Evolutionary conservation across 2,797 vertebrate species (phyloP), one percentile per base, ranked within the genome.

Genomic region (Enteromius treurensis): DNA sequence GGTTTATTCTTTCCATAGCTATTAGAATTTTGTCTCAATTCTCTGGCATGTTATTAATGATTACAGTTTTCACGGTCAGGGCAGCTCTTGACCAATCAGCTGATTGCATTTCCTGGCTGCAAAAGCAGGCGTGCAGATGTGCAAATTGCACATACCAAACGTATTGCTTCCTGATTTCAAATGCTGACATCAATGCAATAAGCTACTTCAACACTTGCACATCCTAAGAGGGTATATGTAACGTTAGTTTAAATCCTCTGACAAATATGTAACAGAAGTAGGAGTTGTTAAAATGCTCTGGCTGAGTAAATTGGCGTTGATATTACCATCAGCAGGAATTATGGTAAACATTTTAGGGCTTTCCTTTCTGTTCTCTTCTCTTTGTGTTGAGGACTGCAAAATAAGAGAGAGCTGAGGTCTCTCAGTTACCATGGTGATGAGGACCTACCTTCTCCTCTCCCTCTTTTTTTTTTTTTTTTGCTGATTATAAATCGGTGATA

Each of bases 371-470:
- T 53, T 47, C 49, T 79, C 69, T 67, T 77, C 11, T 34, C 23
- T 76, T 69, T 40, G n/a, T 49, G n/a, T 23, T 74, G 53, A 77
- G 77, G 70, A 37, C 77, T 49, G 23, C 62, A 85, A 70, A 83
- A 83, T 79, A 69, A 79, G 78, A 82, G 67, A 76, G 84, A 81
- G 81, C 82, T 42, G 60, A 75, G 40, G 84, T 92, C 90, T 91
- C 90, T 87, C 90, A 87, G 95, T 95, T 94, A 86, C 95, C 94
- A 95, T 94, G 93, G 93, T 80, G 84, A 95, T 88, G 87, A 89
- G 91, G 93, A 91, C 87, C 93, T 94, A 92, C 92, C 93, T 93
- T 88, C 85, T 90, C 87, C 88, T 88, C 79, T 84, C 79, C 70
- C 87, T 89, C 78, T 77, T 42, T 76, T 86, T 85, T 89, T 32